These are phyloP conservation scores for Lasioglossum morio DNA, from an alignment of 2,888 invertebrate species.

Conservation along the genomic window DNA sequence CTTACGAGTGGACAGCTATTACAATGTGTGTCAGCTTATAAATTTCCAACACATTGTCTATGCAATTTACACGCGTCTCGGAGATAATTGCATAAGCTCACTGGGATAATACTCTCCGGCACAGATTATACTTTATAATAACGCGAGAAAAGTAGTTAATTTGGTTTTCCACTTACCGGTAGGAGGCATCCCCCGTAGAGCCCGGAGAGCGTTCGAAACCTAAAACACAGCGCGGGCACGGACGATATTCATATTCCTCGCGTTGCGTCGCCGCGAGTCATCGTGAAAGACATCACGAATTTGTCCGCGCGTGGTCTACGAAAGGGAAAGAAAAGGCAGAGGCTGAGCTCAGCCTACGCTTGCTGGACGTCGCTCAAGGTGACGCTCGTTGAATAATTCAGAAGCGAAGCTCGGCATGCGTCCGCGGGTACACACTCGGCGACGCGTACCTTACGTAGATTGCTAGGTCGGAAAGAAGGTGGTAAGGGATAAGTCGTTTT, in stretches of 20 bases:
- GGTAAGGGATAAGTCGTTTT: slow-evolving; percentile 46
- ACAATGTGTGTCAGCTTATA: not conserved
- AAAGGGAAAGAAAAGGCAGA: slow-evolving; percentile 64
- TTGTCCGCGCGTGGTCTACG: slow-evolving; percentile 68
- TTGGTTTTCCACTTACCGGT: not conserved
- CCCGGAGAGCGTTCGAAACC: not conserved
- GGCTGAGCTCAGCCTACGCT: slow-evolving; percentile 73
- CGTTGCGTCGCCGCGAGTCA: slow-evolving; percentile 39
- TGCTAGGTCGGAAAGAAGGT: slow-evolving; percentile 56
- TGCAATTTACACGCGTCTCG: not conserved
- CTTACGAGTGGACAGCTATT: not conserved
- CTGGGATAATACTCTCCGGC: not conserved
- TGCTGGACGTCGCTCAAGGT: slow-evolving; percentile 77
- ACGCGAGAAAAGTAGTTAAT: not conserved
- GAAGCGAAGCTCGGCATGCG: slow-evolving; percentile 68
- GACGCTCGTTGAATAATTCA: slow-evolving; percentile 79
- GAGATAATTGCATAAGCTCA: not conserved
- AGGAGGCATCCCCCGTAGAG: not conserved
- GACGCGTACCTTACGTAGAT: slow-evolving; percentile 40
- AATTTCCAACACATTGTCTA: not conserved
- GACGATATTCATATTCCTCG: slow-evolving; percentile 57
- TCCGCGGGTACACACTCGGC: slow-evolving; percentile 5
- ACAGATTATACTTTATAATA: not conserved
- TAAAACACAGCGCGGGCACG: not conserved
- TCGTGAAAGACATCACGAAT: slow-evolving; percentile 64